phyloP scores from a whole-genome alignment of 2,113 vertebrate species.

The Caranx ignobilis region DNA sequence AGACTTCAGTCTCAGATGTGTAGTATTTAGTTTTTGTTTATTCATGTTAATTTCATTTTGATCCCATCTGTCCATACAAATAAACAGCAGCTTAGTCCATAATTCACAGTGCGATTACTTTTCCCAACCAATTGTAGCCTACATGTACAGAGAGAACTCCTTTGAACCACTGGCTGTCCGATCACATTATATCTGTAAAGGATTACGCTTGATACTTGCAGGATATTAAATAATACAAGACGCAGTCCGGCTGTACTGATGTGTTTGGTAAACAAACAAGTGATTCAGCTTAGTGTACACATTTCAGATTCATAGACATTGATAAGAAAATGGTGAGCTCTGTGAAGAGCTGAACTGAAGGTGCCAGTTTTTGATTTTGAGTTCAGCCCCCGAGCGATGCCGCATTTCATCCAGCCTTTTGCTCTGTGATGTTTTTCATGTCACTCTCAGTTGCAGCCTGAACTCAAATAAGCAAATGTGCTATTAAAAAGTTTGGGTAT shows the following conservation, averaged over 20 bases:
- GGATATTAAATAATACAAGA: conserved; percentile 19
- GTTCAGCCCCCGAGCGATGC: conserved; percentile 29
- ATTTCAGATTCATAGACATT: conserved; percentile 5
- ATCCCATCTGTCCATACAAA: neutral
- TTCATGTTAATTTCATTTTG: conserved; percentile 9
- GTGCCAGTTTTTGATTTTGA: conserved; percentile 29
- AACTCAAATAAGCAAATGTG: conserved; percentile 46
- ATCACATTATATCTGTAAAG: conserved; percentile 13
- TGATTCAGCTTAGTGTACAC: conserved; percentile 18
- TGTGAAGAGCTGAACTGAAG: conserved; percentile 35
- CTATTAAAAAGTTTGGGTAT: conserved; percentile 52
- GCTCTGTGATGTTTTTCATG: conserved; percentile 31
- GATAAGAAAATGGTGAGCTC: conserved; percentile 25
- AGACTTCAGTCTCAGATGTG: neutral
- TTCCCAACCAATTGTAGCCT: neutral
- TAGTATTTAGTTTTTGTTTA: neutral
- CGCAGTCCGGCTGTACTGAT: neutral
- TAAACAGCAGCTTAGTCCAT: neutral
- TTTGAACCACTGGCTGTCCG: conserved; percentile 14
- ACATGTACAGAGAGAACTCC: neutral
- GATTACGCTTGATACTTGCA: neutral
- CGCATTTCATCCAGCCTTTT: conserved; percentile 34
- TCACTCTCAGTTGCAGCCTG: conserved; percentile 39
- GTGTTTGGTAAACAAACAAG: conserved; percentile 52
- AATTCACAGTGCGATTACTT: neutral